These are phyloP conservation scores for Sebastolobus alascanus DNA, from an alignment of 2,797 vertebrate genomes.

Conservation along the genomic window DNA sequence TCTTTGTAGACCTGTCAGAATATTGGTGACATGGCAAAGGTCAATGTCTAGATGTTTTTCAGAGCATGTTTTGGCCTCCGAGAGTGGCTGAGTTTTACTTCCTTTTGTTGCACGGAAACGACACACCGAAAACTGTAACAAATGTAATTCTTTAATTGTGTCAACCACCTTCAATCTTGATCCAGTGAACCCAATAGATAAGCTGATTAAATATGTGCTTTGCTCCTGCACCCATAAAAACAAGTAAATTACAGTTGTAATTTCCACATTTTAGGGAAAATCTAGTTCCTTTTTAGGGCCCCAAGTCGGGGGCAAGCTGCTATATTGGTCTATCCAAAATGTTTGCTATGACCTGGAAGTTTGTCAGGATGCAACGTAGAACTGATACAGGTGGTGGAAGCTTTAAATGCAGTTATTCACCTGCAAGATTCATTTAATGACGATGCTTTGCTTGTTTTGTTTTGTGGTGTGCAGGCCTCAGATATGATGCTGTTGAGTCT, in stretches of 20 bases:
- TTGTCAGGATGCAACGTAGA: not conserved
- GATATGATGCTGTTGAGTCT: constrained; percentile 67
- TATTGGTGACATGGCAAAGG: too few species aligned
- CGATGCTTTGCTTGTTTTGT: constrained; percentile 74
- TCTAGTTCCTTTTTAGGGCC: not conserved
- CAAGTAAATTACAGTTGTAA: not conserved
- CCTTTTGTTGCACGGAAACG: too few species aligned
- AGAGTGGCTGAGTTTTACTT: too few species aligned
- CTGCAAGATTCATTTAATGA: constrained; percentile 86
- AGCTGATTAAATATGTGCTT: not conserved
- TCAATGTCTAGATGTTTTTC: too few species aligned
- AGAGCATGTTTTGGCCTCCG: too few species aligned
- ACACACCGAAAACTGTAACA: too few species aligned
- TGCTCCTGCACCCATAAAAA: not conserved
- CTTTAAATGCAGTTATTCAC: constrained; percentile 14
- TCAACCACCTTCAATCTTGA: too few species aligned
- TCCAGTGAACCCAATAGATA: not conserved
- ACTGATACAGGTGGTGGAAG: not conserved
- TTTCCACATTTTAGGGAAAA: not conserved
- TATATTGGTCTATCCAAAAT: not conserved
- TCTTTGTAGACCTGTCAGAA: too few species aligned
- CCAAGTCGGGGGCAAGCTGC: rapidly evolving
- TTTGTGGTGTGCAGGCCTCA: constrained; percentile 53
- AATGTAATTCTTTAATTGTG: too few species aligned
- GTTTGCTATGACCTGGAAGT: not conserved